Conservation (phyloP, 2,888 invertebrate species). For the Apotomis turbidana region DNA sequence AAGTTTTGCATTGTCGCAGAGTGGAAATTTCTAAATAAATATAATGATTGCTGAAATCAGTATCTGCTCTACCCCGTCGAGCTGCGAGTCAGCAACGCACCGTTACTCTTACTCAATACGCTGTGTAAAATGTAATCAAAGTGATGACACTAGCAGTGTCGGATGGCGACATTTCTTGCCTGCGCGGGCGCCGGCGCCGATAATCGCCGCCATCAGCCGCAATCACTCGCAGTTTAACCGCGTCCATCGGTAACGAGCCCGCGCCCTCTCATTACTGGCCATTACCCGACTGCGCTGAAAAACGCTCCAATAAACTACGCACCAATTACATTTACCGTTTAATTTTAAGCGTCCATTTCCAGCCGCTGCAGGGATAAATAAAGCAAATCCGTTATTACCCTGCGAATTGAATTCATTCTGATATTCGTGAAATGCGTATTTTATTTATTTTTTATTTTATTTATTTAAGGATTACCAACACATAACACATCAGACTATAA, state of each 20-base stretch:
- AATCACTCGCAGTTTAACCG: neutral
- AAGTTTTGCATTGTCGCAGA: no score
- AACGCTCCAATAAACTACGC: conserved; percentile 7
- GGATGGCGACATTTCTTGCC: neutral
- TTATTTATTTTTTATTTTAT: no score
- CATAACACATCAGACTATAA: no score
- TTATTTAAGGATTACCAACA: no score
- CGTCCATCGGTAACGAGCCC: neutral
- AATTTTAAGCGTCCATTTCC: conserved; percentile 1
- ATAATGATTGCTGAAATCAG: no score
- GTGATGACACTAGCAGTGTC: neutral
- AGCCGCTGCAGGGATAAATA: neutral
- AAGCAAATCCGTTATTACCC: conserved; percentile 4
- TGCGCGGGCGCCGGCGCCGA: neutral
- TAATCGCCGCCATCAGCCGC: conserved; percentile 25
- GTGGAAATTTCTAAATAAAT: no score
- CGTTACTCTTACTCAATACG: neutral
- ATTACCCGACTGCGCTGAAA: neutral
- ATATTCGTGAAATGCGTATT: neutral
- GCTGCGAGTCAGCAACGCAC: no score
- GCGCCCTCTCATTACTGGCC: conserved; percentile 20
- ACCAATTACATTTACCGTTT: conserved; percentile 10
- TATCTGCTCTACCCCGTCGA: no score
- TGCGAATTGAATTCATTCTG: neutral
- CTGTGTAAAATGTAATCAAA: neutral